Evolutionary conservation across 1,140 invertebrate species (phyloP).

Genomic region (Aphelenchoides fujianensis): DNA sequence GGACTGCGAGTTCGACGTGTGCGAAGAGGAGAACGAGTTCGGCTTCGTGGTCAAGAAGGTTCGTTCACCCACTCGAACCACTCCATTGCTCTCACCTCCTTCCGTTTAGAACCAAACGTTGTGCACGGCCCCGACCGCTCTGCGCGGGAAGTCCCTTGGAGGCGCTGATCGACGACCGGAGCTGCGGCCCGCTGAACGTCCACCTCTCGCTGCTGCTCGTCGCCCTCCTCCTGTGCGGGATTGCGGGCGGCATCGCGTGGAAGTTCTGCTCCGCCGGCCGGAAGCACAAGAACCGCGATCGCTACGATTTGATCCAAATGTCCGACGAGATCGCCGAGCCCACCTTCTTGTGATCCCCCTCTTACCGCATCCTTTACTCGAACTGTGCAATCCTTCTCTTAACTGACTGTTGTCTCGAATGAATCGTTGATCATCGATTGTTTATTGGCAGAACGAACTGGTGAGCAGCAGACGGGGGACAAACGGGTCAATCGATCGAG

Average conservation of each 20-base stretch:
- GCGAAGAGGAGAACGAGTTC: background rate
- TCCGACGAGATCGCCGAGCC: constrained; percentile 6
- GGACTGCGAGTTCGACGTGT: constrained; percentile 9
- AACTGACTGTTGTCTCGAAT: no score
- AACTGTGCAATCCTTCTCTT: background rate
- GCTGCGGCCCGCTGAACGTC: background rate
- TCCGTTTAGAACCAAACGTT: constrained; percentile 4
- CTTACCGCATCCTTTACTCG: background rate
- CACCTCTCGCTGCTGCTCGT: constrained; percentile 7
- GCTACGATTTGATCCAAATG: background rate
- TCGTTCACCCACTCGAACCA: no score
- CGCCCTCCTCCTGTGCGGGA: background rate
- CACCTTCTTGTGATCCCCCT: background rate
- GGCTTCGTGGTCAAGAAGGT: constrained; percentile 8
- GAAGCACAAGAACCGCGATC: background rate
- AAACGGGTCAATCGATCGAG: background rate
- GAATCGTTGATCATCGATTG: background rate
- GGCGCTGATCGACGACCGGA: background rate
- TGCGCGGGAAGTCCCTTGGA: background rate
- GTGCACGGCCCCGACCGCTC: background rate
- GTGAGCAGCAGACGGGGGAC: background rate
- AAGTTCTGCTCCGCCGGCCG: background rate
- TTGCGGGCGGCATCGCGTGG: background rate
- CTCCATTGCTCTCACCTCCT: background rate
- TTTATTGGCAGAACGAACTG: background rate